These are phyloP conservation scores for Manis crassicaudata DNA, from an alignment of 2,797 vertebrate genomes.

Conservation along the genomic window DNA sequence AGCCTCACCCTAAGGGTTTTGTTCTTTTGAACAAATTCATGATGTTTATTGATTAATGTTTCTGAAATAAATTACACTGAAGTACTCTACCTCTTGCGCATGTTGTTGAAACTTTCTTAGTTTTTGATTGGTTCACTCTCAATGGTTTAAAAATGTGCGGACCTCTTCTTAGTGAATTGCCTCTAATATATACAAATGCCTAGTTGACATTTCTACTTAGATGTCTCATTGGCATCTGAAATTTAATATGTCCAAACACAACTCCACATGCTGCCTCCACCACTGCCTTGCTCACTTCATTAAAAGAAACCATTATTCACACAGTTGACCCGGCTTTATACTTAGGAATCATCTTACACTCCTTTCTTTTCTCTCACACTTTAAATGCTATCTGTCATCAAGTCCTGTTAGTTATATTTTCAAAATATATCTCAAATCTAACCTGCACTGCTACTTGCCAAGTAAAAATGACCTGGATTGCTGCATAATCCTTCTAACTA, in stretches of 20 bases:
- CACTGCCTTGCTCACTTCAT: not conserved
- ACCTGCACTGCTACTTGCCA: not conserved
- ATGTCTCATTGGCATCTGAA: not conserved
- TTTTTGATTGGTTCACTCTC: not conserved
- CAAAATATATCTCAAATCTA: constrained; percentile 24
- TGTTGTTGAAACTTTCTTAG: not conserved
- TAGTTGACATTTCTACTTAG: not conserved
- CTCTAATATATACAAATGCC: not conserved
- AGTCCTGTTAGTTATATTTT: not conserved
- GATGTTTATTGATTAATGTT: constrained; percentile 3
- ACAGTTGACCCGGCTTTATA: not conserved
- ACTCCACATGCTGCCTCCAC: not conserved
- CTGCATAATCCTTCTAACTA: not conserved
- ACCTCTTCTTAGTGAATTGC: not conserved
- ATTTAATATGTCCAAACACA: not conserved
- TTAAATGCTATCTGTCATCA: not conserved
- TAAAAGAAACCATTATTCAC: not conserved
- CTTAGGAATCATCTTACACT: not conserved
- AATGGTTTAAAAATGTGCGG: not conserved
- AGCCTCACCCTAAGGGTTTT: not conserved
- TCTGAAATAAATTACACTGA: not conserved
- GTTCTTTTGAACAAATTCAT: constrained; percentile 6
- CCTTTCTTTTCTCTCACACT: not conserved
- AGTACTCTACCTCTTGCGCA: not conserved
- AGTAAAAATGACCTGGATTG: not conserved